Base-by-base conservation (phyloP, 2,888 invertebrate species). In the Scaptomyza caliginosa region DNA sequence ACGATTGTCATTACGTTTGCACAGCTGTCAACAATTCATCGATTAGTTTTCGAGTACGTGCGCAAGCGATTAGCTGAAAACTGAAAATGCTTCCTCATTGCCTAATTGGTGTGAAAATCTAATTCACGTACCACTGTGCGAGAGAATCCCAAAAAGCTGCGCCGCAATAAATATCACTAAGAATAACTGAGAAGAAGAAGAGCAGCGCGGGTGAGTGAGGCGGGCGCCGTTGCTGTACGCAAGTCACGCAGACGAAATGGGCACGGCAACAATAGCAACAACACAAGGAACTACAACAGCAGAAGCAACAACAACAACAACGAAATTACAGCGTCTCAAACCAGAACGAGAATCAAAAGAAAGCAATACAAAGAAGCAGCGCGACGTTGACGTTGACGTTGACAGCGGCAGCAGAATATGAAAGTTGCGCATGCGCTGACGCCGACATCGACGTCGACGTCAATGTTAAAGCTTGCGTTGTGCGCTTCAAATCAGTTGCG, bases 191-290 rank as follows among this genome's bases (percentile, higher is more conserved):
- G 45, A 48, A 49, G 39, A 34, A 38, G 2, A 30, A 45, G 26
- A 21, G 59, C 11, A 34, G 55, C 50, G 49, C 26, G 55, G 65
- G 65, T 45, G 64, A 34, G 34, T 40, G 24, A 28, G 49, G 49
- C 32, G 34, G 34, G 28, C 34, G 55, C 26, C 65, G 51, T 40
- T 45, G 49, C 26, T 34, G 79, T 55, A 68, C 70, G 76, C 82
- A 72, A 88, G 87, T 84, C 88, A 88, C 88, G 82, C 82, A 86
- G 45, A 42, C 56, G 67, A 86, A 87, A 84, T 88, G 88, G 86
- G 87, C 81, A 88, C 86, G 80, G 60, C 74, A 55, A 49, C 72
- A 55, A 57, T 55, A 76, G 57, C 52, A 67, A 66, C 42, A 50
- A 57, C 55, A 46, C 55, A 67, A 71, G 46, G 43, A 54, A 32